Evolutionary conservation across 1,140 invertebrate genomes (phyloP).

Genomic region (Drosophila asahinai): DNA sequence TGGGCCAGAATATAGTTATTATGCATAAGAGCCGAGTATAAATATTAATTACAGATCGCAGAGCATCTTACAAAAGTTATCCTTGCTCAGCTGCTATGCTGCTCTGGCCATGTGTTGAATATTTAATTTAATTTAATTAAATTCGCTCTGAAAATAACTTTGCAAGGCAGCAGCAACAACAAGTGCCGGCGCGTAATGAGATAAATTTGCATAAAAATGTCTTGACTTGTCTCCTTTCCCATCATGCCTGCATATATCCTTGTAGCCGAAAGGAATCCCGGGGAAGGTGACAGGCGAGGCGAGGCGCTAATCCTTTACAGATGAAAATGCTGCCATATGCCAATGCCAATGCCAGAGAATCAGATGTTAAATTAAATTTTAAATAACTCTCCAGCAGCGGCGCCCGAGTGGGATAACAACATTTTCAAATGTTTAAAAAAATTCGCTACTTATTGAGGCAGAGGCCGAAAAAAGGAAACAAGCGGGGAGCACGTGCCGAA

Average conservation of each 20-base stretch:
- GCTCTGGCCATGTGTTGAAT: constrained; percentile 73
- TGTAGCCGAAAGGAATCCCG: constrained; percentile 62
- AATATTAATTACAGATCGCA: constrained; percentile 41
- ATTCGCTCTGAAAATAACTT: constrained; percentile 82
- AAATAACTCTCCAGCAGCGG: constrained; percentile 27
- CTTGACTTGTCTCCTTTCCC: constrained; percentile 34
- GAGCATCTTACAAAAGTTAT: constrained; percentile 21
- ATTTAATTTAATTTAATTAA: constrained; percentile 81
- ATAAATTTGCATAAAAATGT: constrained; percentile 82
- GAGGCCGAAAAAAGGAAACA: constrained; percentile 27
- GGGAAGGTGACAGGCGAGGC: constrained; percentile 40
- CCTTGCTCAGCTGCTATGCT: constrained; percentile 27
- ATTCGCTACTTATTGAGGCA: constrained; percentile 68
- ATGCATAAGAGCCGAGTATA: constrained; percentile 65
- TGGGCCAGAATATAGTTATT: constrained; percentile 16
- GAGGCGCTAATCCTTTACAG: constrained; percentile 67
- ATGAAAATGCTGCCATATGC: constrained; percentile 70
- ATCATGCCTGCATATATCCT: constrained; percentile 5
- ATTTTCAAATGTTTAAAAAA: constrained; percentile 78
- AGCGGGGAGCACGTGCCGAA: constrained; percentile 70
- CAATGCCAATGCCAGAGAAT: constrained; percentile 52
- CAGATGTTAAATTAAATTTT: constrained; percentile 71
- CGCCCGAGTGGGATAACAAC: constrained; percentile 61
- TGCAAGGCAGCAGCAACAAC: constrained; percentile 52
- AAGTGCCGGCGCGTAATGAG: constrained; percentile 67